Evolutionary conservation across 2,113 vertebrate genomes (phyloP), one percentile per base, ranked within the genome.

Genomic region (Sprattus sprattus): DNA sequence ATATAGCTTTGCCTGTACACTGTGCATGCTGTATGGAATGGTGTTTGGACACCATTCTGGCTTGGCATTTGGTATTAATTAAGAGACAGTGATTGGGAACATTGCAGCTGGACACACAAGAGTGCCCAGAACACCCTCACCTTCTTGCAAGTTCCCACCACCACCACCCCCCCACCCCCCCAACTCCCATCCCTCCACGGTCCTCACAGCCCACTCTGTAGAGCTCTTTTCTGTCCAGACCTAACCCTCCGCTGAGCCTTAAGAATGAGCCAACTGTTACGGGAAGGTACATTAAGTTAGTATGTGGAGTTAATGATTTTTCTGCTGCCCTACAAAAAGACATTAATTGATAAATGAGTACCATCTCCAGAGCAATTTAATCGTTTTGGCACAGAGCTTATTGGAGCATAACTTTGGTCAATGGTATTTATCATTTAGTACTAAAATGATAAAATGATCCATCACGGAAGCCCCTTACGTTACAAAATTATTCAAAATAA

Each of bases 291-390:
- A 86, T 90, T 87, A 88, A 87, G 83, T 84, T 86, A 86, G 60
- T 85, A 82, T 83, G 82, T 16, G 67, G 82, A 86, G 85, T 86
- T 89, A 90, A 89, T 89, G 87, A 88, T 88, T 89, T 89, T 87
- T 49, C 85, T 86, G 45, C 85, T 87, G 81, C 87, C 85, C 86
- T 85, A 85, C 67, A 85, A 91, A 85, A 88, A 86, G 87, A 86
- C 82, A 83, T 87, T 88, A 87, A 90, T 90, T 91, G 91, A 91
- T 90, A 88, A 92, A 92, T 88, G 90, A 91, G 88, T 83, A 75
- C 89, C 88, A 88, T 89, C 85, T 89, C 85, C 64, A 82, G 88
- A 78, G 87, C 85, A 87, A 57, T 86, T 88, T 86, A 88, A 83
- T 87, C 84, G 85, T 87, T 89, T 89, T 86, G 88, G 85, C 84